Evolutionary conservation across 2,797 vertebrate genomes (phyloP).

Genomic region (Orestias chungarensis): DNA sequence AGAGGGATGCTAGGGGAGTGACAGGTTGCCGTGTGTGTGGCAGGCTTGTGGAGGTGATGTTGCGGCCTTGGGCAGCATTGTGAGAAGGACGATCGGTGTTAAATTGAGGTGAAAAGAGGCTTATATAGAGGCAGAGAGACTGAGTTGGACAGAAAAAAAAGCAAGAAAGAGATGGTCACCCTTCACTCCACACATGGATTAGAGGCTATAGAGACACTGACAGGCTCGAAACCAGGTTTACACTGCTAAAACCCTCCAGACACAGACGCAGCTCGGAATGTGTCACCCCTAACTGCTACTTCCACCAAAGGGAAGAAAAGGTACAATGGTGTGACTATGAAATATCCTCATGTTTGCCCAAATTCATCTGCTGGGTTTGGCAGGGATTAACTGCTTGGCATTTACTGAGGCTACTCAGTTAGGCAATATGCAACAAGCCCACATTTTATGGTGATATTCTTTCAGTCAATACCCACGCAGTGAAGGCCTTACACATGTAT

Average conservation of each 20-base stretch:
- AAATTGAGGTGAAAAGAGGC: constrained; percentile 79
- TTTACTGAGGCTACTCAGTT: constrained; percentile 9
- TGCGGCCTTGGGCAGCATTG: constrained; percentile 50
- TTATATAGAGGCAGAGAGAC: constrained; percentile 60
- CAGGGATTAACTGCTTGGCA: constrained; percentile 10
- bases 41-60: constrained; percentile 36
- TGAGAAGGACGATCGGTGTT: constrained; percentile 76
- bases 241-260: constrained; percentile 48
- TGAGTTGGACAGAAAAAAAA: constrained; percentile 47
- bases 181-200: constrained; percentile 78
- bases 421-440: constrained; percentile 18
- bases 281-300: constrained; percentile 35
- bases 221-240: constrained; percentile 67
- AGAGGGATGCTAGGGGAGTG: constrained; percentile 11
- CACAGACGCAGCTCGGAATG: constrained; percentile 19
- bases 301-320: constrained; percentile 32
- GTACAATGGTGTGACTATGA: constrained; percentile 27
- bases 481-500: neutral
- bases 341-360: constrained; percentile 23
- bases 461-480: constrained; percentile 17
- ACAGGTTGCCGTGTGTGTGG: neutral
- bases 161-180: constrained; percentile 69
- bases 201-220: constrained; percentile 70
- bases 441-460: constrained; percentile 1
- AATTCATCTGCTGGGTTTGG: constrained; percentile 40